A percentile compares a stretch with the other conserved stretches of the same genome.
Evolutionary conservation across 2,797 vertebrate species (phyloP).

Genomic region (Myripristis murdjan): DNA sequence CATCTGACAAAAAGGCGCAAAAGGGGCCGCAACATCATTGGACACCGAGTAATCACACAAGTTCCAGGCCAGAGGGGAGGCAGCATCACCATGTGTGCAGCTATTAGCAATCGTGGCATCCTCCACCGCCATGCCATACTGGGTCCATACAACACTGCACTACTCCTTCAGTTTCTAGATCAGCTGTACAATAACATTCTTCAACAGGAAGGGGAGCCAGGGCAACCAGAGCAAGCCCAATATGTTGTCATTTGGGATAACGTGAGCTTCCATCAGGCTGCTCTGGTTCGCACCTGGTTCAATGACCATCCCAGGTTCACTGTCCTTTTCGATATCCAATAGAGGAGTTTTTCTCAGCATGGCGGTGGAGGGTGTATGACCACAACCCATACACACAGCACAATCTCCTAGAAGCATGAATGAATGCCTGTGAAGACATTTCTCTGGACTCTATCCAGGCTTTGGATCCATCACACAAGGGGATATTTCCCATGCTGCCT

Average conservation of each 20-base stretch:
- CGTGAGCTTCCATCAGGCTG: not conserved
- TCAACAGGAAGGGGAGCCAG: not conserved
- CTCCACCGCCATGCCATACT: too few relatives aligned
- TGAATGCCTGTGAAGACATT: not conserved
- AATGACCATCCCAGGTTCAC: too few relatives aligned
- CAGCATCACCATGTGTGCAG: too few relatives aligned
- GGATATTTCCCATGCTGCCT: too few relatives aligned
- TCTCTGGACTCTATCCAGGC: not conserved
- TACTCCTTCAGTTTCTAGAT: not conserved
- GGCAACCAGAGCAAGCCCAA: not conserved
- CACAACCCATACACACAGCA: not conserved
- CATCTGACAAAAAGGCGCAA: too few relatives aligned
- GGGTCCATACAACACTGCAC: not conserved
- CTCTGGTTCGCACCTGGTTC: not conserved
- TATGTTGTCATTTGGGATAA: constrained; percentile 1
- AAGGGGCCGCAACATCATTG: too few relatives aligned
- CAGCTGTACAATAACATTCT: not conserved
- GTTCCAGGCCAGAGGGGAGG: too few relatives aligned
- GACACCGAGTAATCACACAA: too few relatives aligned
- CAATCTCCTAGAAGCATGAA: constrained; percentile 1
- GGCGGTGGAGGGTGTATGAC: not conserved
- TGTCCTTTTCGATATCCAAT: not conserved
- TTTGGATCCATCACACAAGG: not conserved
- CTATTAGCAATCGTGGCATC: too few relatives aligned
- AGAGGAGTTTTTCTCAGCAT: constrained; percentile 2